Conservation (phyloP, 1,140 invertebrate species). For the Vanessa tameamea region DNA sequence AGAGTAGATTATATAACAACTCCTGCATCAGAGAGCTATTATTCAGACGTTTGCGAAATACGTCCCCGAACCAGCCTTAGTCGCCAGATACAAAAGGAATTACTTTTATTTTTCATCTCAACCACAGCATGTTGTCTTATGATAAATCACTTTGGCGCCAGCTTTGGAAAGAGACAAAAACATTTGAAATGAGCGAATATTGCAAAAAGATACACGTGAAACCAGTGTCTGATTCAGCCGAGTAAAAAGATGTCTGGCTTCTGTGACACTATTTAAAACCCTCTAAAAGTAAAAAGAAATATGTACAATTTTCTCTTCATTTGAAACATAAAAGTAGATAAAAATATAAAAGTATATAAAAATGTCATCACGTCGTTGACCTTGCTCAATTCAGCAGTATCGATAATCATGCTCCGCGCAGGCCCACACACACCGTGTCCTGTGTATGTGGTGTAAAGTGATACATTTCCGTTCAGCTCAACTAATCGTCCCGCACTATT, state of each 20-base stretch:
- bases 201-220: slow-evolving; percentile 61
- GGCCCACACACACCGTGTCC: no score
- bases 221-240: slow-evolving; percentile 52
- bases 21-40: slow-evolving; percentile 42
- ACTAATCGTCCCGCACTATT: no score
- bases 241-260: slow-evolving; percentile 30
- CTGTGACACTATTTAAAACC: slow-evolving; percentile 1
- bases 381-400: no score
- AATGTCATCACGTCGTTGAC: no score
- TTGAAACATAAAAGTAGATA: no score
- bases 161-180: slow-evolving; percentile 58
- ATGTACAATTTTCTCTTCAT: no score
- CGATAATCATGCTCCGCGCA: no score
- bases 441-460: no score
- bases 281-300: not conserved
- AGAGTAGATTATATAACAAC: not conserved
- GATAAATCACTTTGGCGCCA: slow-evolving; percentile 75
- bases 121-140: slow-evolving; percentile 74
- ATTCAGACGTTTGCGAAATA: slow-evolving; percentile 72
- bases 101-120: slow-evolving; percentile 76
- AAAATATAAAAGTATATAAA: no score
- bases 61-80: slow-evolving; percentile 52
- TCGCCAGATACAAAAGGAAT: slow-evolving; percentile 75
- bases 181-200: slow-evolving; percentile 46
- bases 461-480: no score